phyloP scores from a whole-genome alignment of 2,888 invertebrate genomes.

The Leptinotarsa juncta region DNA sequence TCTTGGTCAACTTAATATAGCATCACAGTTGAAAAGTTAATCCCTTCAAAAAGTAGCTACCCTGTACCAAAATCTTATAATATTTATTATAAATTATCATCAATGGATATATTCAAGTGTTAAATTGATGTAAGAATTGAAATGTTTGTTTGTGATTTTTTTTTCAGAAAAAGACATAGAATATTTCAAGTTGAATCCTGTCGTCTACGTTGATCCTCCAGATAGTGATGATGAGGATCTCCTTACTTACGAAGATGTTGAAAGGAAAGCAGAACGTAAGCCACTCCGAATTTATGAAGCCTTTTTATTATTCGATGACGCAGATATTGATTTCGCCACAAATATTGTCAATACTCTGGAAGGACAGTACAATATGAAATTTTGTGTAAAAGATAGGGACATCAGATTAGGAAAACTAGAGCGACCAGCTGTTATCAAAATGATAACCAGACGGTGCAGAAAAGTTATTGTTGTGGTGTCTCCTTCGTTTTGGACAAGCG shows the following conservation, averaged over 20 bases:
- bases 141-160: background rate
- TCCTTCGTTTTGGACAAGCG: slow-evolving; percentile 81
- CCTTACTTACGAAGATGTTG: slow-evolving; percentile 59
- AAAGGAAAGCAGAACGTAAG: slow-evolving; percentile 48
- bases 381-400: slow-evolving; percentile 81
- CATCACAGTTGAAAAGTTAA: no score
- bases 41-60: no score
- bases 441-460: slow-evolving; percentile 82
- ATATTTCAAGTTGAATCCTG: slow-evolving; percentile 47
- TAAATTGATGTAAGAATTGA: background rate
- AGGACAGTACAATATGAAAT: slow-evolving; percentile 72
- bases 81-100: slow-evolving; percentile 13
- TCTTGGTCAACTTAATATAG: no score
- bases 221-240: slow-evolving; percentile 54
- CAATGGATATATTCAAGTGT: background rate
- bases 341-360: slow-evolving; percentile 75
- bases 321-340: slow-evolving; percentile 78
- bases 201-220: slow-evolving; percentile 35
- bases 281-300: slow-evolving; percentile 80
- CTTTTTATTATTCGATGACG: slow-evolving; percentile 80
- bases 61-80: slow-evolving; percentile 16
- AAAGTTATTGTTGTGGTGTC: slow-evolving; percentile 84
- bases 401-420: slow-evolving; percentile 78
- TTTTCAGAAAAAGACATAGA: slow-evolving; percentile 56
- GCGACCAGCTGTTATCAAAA: slow-evolving; percentile 77